Evolutionary conservation across 2,888 invertebrate species (phyloP).

Genomic region (Lasioglossum malachurum): DNA sequence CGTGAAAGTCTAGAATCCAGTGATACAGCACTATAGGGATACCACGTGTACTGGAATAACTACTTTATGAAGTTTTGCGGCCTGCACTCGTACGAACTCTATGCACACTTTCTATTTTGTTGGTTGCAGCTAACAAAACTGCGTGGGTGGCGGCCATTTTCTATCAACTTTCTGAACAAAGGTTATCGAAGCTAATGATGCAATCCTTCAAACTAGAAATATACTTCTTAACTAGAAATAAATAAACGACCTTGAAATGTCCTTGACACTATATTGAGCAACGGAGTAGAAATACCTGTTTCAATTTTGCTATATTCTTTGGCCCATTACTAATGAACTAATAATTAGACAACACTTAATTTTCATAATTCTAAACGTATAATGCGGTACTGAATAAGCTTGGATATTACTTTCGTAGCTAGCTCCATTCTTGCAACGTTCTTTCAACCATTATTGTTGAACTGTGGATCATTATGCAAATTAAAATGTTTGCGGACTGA

Average conservation of each 20-base stretch:
- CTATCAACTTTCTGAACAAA: neutral
- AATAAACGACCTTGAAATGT: neutral
- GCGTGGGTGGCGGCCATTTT: neutral
- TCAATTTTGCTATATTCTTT: neutral
- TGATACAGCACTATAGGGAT: neutral
- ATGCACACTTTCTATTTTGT: conserved; percentile 7
- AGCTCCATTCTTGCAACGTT: too few species aligned
- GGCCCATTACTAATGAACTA: too few species aligned
- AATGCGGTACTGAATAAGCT: neutral
- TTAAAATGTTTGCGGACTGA: neutral
- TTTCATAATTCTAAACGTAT: neutral
- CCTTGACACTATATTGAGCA: neutral
- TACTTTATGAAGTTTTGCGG: neutral
- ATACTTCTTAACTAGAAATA: neutral
- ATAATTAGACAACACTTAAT: neutral
- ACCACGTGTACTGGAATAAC: neutral
- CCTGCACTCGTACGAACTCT: neutral
- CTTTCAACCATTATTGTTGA: neutral
- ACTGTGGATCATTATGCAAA: neutral
- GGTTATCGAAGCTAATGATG: neutral
- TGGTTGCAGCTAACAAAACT: neutral
- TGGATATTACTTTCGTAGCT: neutral
- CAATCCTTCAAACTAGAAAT: neutral
- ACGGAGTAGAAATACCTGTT: neutral
- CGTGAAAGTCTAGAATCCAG: conserved; percentile 11